Evolutionary conservation across 2,113 vertebrate genomes (phyloP).

Genomic region (Speoplatyrhinus poulsoni): DNA sequence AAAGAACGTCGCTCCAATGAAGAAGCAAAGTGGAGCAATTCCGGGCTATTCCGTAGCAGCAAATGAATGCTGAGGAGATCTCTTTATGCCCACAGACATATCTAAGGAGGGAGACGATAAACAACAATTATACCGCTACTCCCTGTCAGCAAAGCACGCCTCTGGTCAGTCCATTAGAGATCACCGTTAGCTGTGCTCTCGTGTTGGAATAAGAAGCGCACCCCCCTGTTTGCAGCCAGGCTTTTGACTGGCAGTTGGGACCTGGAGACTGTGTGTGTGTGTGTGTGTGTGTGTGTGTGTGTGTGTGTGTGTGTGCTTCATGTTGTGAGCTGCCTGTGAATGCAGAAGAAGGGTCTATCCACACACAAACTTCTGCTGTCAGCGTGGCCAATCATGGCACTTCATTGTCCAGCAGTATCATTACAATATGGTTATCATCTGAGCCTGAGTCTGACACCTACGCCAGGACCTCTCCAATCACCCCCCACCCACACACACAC

Average conservation of each 20-base stretch:
- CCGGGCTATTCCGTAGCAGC: slow-evolving; percentile 65
- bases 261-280: slow-evolving; percentile 72
- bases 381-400: slow-evolving; percentile 89
- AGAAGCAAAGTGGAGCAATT: slow-evolving; percentile 68
- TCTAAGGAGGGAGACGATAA: slow-evolving; percentile 73
- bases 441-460: slow-evolving; percentile 96
- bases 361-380: slow-evolving; percentile 83
- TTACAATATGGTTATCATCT: slow-evolving; percentile 99
- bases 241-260: slow-evolving; percentile 82
- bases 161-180: slow-evolving; percentile 78
- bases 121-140: slow-evolving; percentile 76
- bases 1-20: slow-evolving; percentile 68
- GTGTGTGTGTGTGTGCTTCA: not conserved
- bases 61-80: slow-evolving; percentile 72
- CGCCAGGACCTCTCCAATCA: slow-evolving; percentile 97
- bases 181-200: slow-evolving; percentile 71
- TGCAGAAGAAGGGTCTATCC: slow-evolving; percentile 53
- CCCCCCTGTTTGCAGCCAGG: slow-evolving; percentile 60
- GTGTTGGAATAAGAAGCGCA: slow-evolving; percentile 76
- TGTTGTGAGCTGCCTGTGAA: slow-evolving; percentile 76
- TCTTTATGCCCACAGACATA: slow-evolving; percentile 70
- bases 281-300: slow-evolving; percentile 42
- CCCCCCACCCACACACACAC: slow-evolving; percentile 92
- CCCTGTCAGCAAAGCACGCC: slow-evolving; percentile 68
- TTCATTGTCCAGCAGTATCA: slow-evolving; percentile 98